Percentiles rank a stretch among this genome's conserved stretches.
Conservation (phyloP, 2,113 vertebrate genomes). For the Nansenia antarctica region DNA sequence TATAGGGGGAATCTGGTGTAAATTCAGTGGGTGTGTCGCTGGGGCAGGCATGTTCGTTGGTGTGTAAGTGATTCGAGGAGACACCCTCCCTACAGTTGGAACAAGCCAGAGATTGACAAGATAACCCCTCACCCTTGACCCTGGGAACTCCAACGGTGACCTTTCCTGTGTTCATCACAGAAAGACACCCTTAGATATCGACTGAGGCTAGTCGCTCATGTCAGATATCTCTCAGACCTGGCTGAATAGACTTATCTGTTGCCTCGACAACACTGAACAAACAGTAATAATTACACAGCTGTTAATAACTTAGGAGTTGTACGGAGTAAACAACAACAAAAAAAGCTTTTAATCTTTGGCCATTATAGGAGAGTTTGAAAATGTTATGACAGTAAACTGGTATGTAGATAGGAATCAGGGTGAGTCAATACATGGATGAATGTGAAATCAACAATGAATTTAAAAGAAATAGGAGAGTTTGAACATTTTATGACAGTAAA, state of each 20-base stretch:
- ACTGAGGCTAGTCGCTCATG: no score
- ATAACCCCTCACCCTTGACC: background rate
- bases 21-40: background rate
- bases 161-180: background rate
- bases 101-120: conserved; percentile 2
- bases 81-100: background rate
- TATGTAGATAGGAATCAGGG: no score
- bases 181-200: background rate
- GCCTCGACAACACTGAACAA: no score
- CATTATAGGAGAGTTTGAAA: no score
- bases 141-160: background rate
- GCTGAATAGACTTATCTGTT: no score
- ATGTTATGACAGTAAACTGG: no score
- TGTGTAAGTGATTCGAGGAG: background rate
- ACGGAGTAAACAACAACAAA: background rate
- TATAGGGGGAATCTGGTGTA: background rate
- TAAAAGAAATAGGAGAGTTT: background rate
- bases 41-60: background rate
- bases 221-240: no score
- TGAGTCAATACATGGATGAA: no score
- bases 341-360: no score
- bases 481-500: no score
- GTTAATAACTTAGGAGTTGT: background rate
- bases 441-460: background rate
- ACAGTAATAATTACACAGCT: background rate